A percentile compares a stretch with the other conserved stretches of the same genome.
These are phyloP conservation scores for Electrona antarctica DNA, from an alignment of 2,113 vertebrate genomes.

Conservation along the genomic window DNA sequence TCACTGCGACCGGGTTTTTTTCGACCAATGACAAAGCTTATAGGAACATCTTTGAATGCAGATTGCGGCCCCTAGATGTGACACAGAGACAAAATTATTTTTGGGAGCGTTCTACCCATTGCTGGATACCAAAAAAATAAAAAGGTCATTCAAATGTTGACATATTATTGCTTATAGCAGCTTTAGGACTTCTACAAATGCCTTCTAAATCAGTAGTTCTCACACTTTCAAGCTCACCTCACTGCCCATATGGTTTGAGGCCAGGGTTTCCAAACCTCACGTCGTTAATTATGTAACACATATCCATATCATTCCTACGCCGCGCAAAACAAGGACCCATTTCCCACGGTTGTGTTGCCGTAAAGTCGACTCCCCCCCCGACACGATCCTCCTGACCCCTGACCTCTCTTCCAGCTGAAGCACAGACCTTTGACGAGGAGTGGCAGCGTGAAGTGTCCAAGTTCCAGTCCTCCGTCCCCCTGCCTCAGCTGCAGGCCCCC, in stretches of 20 bases:
- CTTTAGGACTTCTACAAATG: too few relatives aligned
- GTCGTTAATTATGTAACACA: neutral
- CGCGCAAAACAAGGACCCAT: conserved; percentile 1
- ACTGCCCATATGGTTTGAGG: neutral
- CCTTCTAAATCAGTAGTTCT: too few relatives aligned
- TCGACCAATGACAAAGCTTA: too few relatives aligned
- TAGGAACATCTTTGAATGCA: too few relatives aligned
- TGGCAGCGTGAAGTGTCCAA: conserved; percentile 87
- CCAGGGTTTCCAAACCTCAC: neutral
- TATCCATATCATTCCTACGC: neutral
- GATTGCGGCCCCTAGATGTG: too few relatives aligned
- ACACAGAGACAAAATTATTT: too few relatives aligned
- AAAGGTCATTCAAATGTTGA: too few relatives aligned
- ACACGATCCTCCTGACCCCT: conserved; percentile 10
- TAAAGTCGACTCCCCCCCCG: conserved; percentile 16
- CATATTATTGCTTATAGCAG: too few relatives aligned
- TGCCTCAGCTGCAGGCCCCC: conserved; percentile 65
- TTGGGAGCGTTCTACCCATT: too few relatives aligned
- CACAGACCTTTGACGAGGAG: conserved; percentile 86
- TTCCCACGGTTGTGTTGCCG: neutral
- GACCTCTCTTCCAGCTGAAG: conserved; percentile 80
- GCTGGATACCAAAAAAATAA: too few relatives aligned
- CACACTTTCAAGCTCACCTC: neutral
- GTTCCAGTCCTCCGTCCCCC: conserved; percentile 70
- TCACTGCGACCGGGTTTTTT: too few relatives aligned